Evolutionary conservation across 2,797 vertebrate genomes (phyloP).

Genomic region (Masticophis lateralis): DNA sequence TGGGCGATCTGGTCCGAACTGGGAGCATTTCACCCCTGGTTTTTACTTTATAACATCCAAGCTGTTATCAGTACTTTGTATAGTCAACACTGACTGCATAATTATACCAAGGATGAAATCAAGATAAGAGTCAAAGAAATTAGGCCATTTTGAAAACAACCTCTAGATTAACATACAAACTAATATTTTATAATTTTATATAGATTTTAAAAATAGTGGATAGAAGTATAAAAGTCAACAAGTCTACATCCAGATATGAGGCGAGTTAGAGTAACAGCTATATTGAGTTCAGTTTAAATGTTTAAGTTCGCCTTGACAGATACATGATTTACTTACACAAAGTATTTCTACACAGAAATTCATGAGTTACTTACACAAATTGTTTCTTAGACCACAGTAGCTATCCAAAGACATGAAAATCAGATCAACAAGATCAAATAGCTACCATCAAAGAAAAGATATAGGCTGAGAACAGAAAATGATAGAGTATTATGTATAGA

Average conservation of each 20-base stretch:
- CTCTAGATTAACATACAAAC: background rate
- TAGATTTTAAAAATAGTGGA: background rate
- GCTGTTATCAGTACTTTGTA: background rate
- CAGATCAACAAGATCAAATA: background rate
- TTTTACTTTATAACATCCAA: background rate
- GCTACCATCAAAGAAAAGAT: background rate
- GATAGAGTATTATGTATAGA: background rate
- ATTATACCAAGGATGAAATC: background rate
- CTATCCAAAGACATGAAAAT: background rate
- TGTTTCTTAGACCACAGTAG: background rate
- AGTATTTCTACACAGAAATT: background rate
- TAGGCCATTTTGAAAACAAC: background rate
- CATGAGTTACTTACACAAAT: background rate
- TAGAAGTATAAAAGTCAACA: background rate
- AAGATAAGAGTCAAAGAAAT: background rate
- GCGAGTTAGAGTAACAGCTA: background rate
- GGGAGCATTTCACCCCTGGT: background rate
- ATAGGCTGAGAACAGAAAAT: background rate
- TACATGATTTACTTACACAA: background rate
- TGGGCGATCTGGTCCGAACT: too few species aligned
- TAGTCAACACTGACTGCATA: background rate
- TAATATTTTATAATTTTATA: background rate
- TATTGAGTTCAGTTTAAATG: background rate
- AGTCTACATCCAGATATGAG: background rate
- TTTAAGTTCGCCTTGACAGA: background rate